Percentiles rank a stretch among this genome's conserved stretches.
These are phyloP conservation scores for Nysson spinosus DNA, from an alignment of 2,888 invertebrate genomes.

Conservation along the genomic window DNA sequence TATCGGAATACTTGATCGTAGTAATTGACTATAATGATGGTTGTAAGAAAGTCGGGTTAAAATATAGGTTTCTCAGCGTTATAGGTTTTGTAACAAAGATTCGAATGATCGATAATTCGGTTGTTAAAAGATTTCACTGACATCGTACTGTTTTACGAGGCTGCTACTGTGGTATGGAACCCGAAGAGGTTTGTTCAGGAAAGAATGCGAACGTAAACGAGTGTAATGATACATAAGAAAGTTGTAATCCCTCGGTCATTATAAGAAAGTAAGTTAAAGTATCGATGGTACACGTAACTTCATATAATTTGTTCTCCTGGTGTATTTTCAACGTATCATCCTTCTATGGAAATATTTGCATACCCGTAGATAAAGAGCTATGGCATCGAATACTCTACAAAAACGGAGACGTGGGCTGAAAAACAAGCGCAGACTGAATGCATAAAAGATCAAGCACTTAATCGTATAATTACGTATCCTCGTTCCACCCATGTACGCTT, in stretches of 20 bases:
- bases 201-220: no score
- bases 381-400: slow-evolving; percentile 7
- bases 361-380: background rate
- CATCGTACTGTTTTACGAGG: no score
- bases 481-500: background rate
- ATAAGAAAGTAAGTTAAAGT: no score
- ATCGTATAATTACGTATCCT: slow-evolving; percentile 27
- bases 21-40: slow-evolving; percentile 30
- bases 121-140: background rate
- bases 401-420: slow-evolving; percentile 31
- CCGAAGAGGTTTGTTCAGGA: no score
- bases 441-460: slow-evolving; percentile 38
- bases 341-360: slow-evolving; percentile 23
- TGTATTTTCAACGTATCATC: background rate
- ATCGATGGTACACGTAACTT: background rate
- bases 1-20: slow-evolving; percentile 7
- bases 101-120: background rate
- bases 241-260: no score
- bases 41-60: slow-evolving; percentile 50
- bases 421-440: slow-evolving; percentile 28
- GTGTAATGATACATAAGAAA: no score
- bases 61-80: slow-evolving; percentile 33
- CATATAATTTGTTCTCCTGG: no score
- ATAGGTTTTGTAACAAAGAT: slow-evolving; percentile 48
- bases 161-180: no score